Conservation (phyloP, 2,113 vertebrate genomes). For the Eulemur rufifrons region DNA sequence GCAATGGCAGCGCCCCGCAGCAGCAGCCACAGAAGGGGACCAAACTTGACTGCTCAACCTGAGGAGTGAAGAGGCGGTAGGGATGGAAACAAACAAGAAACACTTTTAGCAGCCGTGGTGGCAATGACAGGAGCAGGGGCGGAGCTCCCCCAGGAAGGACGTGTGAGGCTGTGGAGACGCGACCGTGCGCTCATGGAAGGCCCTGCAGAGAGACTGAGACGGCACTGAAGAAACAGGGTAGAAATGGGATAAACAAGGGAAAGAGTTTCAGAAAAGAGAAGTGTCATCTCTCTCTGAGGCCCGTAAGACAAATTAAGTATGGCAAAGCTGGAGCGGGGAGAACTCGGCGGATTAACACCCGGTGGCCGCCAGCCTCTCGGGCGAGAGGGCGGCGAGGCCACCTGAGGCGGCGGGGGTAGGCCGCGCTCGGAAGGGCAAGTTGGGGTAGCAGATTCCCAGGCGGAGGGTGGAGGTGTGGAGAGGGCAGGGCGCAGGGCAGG, state of each 20-base stretch:
- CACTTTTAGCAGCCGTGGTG: no score
- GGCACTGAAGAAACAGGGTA: neutral
- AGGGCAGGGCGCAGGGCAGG: no score
- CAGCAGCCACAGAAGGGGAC: neutral
- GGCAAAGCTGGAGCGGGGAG: neutral
- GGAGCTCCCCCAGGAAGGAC: neutral
- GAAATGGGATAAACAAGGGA: neutral
- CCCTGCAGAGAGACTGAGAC: neutral
- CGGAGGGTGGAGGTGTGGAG: neutral
- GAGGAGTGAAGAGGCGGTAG: neutral
- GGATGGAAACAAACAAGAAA: neutral
- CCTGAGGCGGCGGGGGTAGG: fast-evolving
- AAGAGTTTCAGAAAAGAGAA: neutral
- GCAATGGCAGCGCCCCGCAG: neutral
- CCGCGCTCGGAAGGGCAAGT: neutral
- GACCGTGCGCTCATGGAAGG: neutral
- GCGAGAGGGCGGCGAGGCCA: neutral
- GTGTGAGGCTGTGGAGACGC: fast-evolving
- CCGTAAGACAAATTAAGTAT: neutral
- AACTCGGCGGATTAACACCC: neutral
- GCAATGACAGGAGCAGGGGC: fast-evolving
- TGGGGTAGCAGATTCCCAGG: neutral
- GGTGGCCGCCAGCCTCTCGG: neutral
- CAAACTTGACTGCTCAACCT: neutral
- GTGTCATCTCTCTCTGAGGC: neutral